phyloP scores from a whole-genome alignment of 2,113 vertebrate species.

The Nothoprocta pentlandii region DNA sequence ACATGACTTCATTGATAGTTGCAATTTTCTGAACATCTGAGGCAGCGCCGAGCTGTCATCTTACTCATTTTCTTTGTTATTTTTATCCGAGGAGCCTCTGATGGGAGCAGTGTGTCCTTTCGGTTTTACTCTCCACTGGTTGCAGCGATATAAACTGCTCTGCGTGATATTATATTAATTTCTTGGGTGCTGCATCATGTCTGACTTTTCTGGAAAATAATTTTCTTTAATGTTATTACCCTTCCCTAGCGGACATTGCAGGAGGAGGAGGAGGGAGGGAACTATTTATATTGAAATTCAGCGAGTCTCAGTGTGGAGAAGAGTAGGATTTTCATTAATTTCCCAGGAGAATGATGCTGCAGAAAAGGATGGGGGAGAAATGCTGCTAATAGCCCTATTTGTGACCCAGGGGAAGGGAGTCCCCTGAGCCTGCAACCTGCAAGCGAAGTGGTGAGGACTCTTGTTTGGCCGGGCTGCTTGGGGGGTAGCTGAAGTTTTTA shows the following conservation, averaged over 20 bases:
- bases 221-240: not conserved
- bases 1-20: not conserved
- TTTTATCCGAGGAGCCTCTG: not conserved
- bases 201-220: not conserved
- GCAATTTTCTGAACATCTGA: not conserved
- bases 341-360: not conserved
- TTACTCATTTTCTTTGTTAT: not conserved
- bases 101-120: not conserved
- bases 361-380: conserved; percentile 1
- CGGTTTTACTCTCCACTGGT: not conserved
- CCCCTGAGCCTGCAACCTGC: not conserved
- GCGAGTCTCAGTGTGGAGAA: not conserved
- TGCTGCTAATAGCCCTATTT: not conserved
- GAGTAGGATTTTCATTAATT: conserved; percentile 34
- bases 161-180: not conserved
- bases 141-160: not conserved
- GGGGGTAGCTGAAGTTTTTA: not conserved
- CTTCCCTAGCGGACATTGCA: not conserved
- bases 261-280: not conserved
- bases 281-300: not conserved
- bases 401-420: not conserved
- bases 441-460: not conserved
- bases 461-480: not conserved
- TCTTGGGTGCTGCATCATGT: not conserved
- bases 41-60: not conserved